phyloP scores from a whole-genome alignment of 2,888 invertebrate species.

The Psococerastis gibbosa region DNA sequence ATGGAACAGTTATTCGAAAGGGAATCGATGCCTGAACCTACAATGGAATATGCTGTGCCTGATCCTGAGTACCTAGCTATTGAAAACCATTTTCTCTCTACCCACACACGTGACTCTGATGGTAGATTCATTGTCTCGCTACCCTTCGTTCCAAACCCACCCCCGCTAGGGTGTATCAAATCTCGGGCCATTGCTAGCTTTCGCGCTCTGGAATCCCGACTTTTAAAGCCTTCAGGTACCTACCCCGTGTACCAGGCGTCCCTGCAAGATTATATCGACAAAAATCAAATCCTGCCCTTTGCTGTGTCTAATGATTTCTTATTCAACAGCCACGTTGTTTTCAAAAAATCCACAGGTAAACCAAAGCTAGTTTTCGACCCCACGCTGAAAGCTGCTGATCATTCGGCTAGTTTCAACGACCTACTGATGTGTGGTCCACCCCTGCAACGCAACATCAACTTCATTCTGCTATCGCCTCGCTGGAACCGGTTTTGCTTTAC shows the following conservation, averaged over 20 bases:
- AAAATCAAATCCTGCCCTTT: not conserved
- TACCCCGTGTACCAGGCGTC: not conserved
- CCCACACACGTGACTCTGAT: no score
- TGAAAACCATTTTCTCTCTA: no score
- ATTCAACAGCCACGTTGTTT: not conserved
- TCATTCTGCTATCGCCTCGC: not conserved
- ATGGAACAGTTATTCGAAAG: no score
- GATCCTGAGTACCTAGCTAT: no score
- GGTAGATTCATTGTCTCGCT: no score
- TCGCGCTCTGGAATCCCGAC: not conserved
- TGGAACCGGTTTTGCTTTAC: not conserved
- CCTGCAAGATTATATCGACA: not conserved
- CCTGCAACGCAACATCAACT: not conserved
- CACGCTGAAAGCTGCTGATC: not conserved
- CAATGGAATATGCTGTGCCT: no score
- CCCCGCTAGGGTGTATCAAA: not conserved
- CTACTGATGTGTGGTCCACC: not conserved
- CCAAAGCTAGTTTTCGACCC: not conserved
- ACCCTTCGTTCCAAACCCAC: no score
- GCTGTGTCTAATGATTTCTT: not conserved
- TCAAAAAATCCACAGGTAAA: not conserved
- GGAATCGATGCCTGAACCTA: no score
- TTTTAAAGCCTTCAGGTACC: not conserved
- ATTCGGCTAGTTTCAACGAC: not conserved
- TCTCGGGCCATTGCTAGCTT: not conserved